These are phyloP conservation scores for Phoxinus phoxinus DNA, from an alignment of 2,113 vertebrate genomes.

Conservation along the genomic window DNA sequence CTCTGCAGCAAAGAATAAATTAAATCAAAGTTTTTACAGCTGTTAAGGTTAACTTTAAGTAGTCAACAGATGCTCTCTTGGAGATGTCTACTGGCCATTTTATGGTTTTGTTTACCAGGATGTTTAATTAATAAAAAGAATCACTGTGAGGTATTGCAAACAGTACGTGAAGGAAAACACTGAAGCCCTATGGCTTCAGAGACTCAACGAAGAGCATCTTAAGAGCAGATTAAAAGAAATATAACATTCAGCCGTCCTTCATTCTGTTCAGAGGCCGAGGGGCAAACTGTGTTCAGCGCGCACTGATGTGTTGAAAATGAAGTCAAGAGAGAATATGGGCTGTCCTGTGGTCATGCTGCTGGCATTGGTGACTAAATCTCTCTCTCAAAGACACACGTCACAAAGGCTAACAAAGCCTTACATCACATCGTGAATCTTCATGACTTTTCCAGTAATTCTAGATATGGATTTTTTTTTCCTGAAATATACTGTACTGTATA, in stretches of 20 bases:
- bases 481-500: not conserved
- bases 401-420: not conserved
- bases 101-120: not conserved
- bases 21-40: constrained; percentile 8
- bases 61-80: constrained; percentile 10
- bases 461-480: not conserved
- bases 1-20: not conserved
- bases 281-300: constrained; percentile 22
- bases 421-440: constrained; percentile 7
- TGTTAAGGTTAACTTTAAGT: constrained; percentile 11
- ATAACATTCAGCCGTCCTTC: constrained; percentile 17
- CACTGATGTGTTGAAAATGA: constrained; percentile 13
- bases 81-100: constrained; percentile 24
- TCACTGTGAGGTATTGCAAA: not conserved
- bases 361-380: not conserved
- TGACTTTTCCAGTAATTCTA: not conserved
- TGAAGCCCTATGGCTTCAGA: not conserved
- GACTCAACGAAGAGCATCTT: not conserved
- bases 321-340: constrained; percentile 13
- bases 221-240: constrained; percentile 17
- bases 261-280: not conserved
- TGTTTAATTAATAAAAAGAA: constrained; percentile 2
- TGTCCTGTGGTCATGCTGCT: not conserved
- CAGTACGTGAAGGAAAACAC: not conserved
- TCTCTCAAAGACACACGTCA: not conserved